Evolutionary conservation across 1,140 invertebrate species (phyloP).

Genomic region (Saccostrea cuccullata): DNA sequence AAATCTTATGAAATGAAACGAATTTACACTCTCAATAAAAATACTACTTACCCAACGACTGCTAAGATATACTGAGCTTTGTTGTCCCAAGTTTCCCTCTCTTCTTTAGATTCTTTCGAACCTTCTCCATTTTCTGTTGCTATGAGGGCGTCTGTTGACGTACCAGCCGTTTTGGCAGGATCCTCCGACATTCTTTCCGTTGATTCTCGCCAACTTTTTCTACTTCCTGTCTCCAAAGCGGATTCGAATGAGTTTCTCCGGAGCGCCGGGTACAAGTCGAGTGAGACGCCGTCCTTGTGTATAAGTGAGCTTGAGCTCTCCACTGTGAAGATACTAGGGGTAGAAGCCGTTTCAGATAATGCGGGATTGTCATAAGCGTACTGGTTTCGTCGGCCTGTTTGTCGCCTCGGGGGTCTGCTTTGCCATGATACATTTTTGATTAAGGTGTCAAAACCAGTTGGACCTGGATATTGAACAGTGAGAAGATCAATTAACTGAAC

Average conservation of each 20-base stretch:
- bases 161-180: constrained; percentile 33
- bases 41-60: constrained; percentile 68
- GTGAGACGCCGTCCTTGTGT: constrained; percentile 6
- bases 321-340: constrained; percentile 46
- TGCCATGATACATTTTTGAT: constrained; percentile 9
- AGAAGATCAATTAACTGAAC: not conserved
- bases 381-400: constrained; percentile 3
- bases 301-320: constrained; percentile 42
- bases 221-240: constrained; percentile 47
- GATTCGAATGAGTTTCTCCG: constrained; percentile 51
- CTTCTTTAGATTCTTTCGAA: not conserved
- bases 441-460: not conserved
- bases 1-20: no score
- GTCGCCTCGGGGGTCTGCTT: constrained; percentile 17
- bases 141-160: constrained; percentile 57
- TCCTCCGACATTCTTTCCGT: constrained; percentile 28
- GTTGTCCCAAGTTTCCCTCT: constrained; percentile 64
- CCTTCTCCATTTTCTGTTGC: constrained; percentile 22
- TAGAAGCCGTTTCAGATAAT: not conserved
- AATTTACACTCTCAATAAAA: not conserved
- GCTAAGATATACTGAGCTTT: constrained; percentile 79
- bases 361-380: constrained; percentile 4
- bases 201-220: constrained; percentile 10
- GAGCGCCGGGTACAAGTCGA: constrained; percentile 5
- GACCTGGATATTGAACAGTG: not conserved